These are phyloP conservation scores for Tachuris rubrigastra DNA, from an alignment of 2,113 vertebrate genomes.

Conservation along the genomic window DNA sequence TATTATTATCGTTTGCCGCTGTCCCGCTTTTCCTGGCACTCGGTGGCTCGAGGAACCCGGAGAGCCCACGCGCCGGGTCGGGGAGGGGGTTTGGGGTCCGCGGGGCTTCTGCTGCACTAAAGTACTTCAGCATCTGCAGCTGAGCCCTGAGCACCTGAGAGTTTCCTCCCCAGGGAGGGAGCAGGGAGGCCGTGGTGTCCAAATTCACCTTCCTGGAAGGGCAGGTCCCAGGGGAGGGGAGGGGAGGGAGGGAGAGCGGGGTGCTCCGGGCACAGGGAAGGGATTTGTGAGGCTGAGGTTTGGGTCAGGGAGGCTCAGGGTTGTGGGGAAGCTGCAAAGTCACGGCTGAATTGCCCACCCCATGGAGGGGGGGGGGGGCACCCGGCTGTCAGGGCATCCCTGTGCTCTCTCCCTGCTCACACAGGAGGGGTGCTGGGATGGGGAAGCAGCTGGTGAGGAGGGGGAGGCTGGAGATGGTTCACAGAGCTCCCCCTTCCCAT, in stretches of 20 bases:
- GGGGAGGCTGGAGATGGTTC: not conserved
- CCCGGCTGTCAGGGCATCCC: not conserved
- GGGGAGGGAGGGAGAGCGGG: not conserved
- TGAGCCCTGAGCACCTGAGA: not conserved
- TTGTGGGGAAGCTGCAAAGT: not conserved
- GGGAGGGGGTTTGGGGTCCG: not conserved
- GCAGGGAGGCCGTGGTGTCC: fast-evolving
- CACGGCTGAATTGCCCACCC: fast-evolving
- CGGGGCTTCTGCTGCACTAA: not conserved
- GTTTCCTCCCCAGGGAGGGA: not conserved
- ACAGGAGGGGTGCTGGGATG: fast-evolving
- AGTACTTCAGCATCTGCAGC: not conserved
- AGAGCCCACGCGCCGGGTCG: not conserved
- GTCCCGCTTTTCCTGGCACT: not conserved
- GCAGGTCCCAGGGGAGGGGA: not conserved
- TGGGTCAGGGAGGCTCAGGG: fast-evolving
- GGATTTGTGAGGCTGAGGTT: fast-evolving
- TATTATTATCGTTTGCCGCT: not conserved
- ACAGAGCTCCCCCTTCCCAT: fast-evolving
- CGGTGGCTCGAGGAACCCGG: not conserved
- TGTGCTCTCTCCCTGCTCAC: not conserved
- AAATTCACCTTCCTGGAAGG: not conserved
- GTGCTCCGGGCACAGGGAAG: fast-evolving
- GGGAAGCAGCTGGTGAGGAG: not conserved
- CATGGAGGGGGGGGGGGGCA: not conserved